Evolutionary conservation across 64 coral and sea anemone genomes (phyloP).

Genomic region (Cladopsammia gracilis): DNA sequence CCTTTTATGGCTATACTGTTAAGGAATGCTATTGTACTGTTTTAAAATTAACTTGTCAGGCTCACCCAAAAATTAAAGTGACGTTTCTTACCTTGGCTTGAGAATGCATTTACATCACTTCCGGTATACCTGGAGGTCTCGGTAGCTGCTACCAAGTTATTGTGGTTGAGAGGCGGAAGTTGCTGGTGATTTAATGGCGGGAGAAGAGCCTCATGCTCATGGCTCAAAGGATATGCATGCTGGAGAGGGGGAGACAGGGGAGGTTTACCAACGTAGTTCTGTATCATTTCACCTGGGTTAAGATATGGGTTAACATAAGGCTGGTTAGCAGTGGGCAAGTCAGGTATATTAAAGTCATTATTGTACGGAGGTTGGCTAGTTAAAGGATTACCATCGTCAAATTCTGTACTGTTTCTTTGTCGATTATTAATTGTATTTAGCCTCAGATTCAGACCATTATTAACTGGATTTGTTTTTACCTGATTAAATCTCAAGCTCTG

Average conservation of each 20-base stretch:
- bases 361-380: slow-evolving; percentile 22
- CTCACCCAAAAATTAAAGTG: not conserved
- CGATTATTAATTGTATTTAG: slow-evolving; percentile 10
- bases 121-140: slow-evolving; percentile 50
- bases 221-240: slow-evolving; percentile 40
- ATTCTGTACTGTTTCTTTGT: slow-evolving; percentile 32
- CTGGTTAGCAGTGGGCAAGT: slow-evolving; percentile 8
- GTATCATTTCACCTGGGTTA: slow-evolving; percentile 48
- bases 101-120: slow-evolving; percentile 35
- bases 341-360: slow-evolving; percentile 31
- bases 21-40: too few relatives aligned
- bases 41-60: not conserved
- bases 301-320: slow-evolving; percentile 49
- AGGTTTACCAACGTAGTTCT: slow-evolving; percentile 65
- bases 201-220: slow-evolving; percentile 34
- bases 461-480: not conserved
- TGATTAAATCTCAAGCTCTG: slow-evolving; percentile 51
- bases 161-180: slow-evolving; percentile 80
- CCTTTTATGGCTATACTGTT: too few relatives aligned
- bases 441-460: not conserved
- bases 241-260: slow-evolving; percentile 48
- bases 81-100: slow-evolving; percentile 24
- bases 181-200: slow-evolving; percentile 72
- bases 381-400: not conserved
- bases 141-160: slow-evolving; percentile 29